Evolutionary conservation across 2,888 invertebrate species (phyloP).

Genomic region (Epinotia nisella): DNA sequence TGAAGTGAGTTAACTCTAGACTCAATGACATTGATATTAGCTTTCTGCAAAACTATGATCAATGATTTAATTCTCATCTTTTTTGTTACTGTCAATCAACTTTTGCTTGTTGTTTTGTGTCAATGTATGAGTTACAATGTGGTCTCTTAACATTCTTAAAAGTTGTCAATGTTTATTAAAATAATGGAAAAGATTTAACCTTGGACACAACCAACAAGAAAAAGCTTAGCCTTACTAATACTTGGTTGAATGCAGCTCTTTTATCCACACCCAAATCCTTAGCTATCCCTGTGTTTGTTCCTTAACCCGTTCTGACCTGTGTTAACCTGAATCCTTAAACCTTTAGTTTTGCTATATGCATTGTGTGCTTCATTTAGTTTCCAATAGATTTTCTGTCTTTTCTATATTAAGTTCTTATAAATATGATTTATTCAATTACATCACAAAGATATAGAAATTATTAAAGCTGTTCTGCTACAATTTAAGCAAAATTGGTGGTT

Average conservation of each 20-base stretch:
- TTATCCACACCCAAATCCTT: slow-evolving; percentile 53
- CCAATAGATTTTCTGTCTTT: slow-evolving; percentile 1
- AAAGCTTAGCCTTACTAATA: slow-evolving; percentile 63
- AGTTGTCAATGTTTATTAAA: too few relatives aligned
- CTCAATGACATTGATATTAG: neutral
- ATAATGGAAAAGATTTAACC: neutral
- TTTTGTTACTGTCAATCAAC: neutral
- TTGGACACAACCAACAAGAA: neutral
- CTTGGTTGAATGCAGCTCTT: slow-evolving; percentile 81
- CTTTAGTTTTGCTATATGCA: slow-evolving; percentile 21
- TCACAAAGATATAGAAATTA: neutral
- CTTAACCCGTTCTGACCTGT: slow-evolving; percentile 21
- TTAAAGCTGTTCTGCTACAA: neutral
- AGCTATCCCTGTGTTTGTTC: slow-evolving; percentile 52
- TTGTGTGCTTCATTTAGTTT: slow-evolving; percentile 23
- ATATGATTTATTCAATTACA: neutral
- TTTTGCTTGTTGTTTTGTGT: neutral
- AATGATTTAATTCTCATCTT: neutral
- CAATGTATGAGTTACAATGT: neutral
- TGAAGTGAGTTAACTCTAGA: neutral
- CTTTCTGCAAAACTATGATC: neutral
- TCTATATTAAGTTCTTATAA: neutral
- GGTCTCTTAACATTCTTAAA: too few relatives aligned
- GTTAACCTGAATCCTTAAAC: neutral
- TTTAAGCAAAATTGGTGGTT: neutral